These are phyloP conservation scores for Lagopus leucura DNA, from an alignment of 2,113 vertebrate genomes.

Conservation along the genomic window DNA sequence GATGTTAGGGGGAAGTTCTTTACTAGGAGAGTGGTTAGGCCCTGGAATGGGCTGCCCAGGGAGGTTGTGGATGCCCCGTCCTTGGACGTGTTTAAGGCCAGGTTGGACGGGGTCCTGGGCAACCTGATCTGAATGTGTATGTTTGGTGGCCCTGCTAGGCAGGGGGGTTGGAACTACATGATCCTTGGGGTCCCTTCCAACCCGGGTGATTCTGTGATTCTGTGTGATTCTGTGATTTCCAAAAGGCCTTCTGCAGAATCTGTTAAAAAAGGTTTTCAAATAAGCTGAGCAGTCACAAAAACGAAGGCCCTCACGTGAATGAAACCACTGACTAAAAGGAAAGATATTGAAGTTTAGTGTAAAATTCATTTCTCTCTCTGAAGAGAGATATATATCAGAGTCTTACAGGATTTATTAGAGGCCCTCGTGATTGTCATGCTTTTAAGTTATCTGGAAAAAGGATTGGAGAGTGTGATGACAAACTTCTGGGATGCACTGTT, in stretches of 20 bases:
- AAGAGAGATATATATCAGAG: not conserved
- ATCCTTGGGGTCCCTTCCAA: too few relatives aligned
- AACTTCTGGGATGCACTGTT: slow-evolving; percentile 3
- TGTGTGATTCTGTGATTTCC: too few relatives aligned
- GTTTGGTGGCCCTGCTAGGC: too few relatives aligned
- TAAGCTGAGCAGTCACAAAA: not conserved
- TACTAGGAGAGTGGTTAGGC: too few relatives aligned
- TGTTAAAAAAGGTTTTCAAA: not conserved
- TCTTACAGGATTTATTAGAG: slow-evolving; percentile 21
- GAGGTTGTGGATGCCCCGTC: too few relatives aligned
- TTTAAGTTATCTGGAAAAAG: slow-evolving; percentile 20
- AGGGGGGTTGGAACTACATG: too few relatives aligned
- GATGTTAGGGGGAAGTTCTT: too few relatives aligned
- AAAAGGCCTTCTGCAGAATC: not conserved
- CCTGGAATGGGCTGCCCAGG: too few relatives aligned
- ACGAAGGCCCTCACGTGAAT: not conserved
- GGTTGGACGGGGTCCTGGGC: too few relatives aligned
- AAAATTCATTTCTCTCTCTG: slow-evolving; percentile 9
- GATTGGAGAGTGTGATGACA: not conserved
- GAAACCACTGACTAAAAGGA: slow-evolving; percentile 3
- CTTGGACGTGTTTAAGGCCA: too few relatives aligned
- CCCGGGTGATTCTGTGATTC: too few relatives aligned
- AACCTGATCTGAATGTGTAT: too few relatives aligned
- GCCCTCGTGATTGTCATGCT: not conserved
- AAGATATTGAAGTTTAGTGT: not conserved